These are phyloP conservation scores for Sialia sialis DNA, from an alignment of 2,113 vertebrate genomes.

Conservation along the genomic window DNA sequence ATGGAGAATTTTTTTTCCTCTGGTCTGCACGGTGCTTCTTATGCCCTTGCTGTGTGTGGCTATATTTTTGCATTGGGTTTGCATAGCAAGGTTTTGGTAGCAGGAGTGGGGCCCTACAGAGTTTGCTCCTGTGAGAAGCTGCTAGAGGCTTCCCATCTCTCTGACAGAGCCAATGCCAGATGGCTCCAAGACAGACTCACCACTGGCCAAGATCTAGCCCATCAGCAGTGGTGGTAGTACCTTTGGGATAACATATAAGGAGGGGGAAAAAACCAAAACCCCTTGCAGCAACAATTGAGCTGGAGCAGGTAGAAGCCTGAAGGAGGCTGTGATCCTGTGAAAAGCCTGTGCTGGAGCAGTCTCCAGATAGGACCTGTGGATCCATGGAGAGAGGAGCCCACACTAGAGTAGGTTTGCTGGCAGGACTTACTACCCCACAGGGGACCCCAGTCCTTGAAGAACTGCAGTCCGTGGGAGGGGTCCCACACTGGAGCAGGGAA, in stretches of 20 bases:
- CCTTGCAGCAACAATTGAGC: not conserved
- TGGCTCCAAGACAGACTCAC: not conserved
- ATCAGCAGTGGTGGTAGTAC: not conserved
- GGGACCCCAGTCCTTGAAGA: not conserved
- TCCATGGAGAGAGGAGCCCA: not conserved
- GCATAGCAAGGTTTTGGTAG: not conserved
- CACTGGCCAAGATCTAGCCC: not conserved
- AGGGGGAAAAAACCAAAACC: not conserved
- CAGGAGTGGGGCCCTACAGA: not conserved
- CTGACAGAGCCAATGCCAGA: not conserved
- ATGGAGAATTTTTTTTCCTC: not conserved
- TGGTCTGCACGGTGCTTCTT: not conserved
- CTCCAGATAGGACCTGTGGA: not conserved
- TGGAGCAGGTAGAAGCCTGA: rapidly evolving
- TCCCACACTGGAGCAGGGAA: not conserved
- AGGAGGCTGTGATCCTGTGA: not conserved
- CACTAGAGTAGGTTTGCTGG: not conserved
- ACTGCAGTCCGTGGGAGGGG: not conserved
- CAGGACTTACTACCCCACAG: not conserved
- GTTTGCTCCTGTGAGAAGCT: not conserved
- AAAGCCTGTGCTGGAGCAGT: not conserved
- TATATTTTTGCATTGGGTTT: not conserved
- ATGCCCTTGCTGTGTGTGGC: not conserved
- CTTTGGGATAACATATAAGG: not conserved
- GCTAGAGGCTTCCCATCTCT: not conserved